phyloP scores from a whole-genome alignment of 2,888 invertebrate genomes.

The Meganola albula region DNA sequence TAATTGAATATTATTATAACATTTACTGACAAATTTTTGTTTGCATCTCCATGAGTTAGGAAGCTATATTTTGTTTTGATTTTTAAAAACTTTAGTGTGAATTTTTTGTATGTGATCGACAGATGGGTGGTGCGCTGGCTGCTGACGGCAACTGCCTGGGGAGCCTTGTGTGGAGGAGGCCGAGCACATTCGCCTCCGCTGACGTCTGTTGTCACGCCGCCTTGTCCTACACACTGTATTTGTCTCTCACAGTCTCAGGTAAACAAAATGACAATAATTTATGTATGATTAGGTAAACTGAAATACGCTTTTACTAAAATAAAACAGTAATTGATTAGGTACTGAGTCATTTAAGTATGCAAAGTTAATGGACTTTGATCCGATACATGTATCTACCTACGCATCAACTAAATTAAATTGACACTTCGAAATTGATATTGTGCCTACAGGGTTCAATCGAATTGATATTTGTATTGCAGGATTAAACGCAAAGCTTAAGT shows the following conservation, averaged over 20 bases:
- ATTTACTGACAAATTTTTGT: no score
- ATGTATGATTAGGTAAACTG: no score
- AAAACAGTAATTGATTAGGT: no score
- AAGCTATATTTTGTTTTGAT: no score
- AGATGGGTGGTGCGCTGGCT: slow-evolving; percentile 67
- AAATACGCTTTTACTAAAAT: no score
- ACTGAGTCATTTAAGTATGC: no score
- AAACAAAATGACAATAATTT: no score
- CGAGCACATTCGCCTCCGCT: slow-evolving; percentile 48
- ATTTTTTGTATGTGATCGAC: slow-evolving; percentile 8
- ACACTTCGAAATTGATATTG: slow-evolving; percentile 25
- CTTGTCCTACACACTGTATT: slow-evolving; percentile 89
- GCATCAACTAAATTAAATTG: slow-evolving; percentile 33
- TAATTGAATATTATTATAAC: no score
- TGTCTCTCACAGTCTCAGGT: slow-evolving; percentile 93
- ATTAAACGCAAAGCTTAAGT: slow-evolving; percentile 63
- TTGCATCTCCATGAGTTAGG: no score
- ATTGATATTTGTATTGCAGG: slow-evolving; percentile 57
- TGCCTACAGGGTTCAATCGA: slow-evolving; percentile 38
- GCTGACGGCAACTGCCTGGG: slow-evolving; percentile 47
- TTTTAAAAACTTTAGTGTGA: no score
- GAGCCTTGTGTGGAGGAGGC: slow-evolving; percentile 40
- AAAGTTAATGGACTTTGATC: no score
- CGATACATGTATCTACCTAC: no score
- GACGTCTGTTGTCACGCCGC: slow-evolving; percentile 73